Conservation (phyloP, 2,888 invertebrate genomes). For the Metellina segmentata region DNA sequence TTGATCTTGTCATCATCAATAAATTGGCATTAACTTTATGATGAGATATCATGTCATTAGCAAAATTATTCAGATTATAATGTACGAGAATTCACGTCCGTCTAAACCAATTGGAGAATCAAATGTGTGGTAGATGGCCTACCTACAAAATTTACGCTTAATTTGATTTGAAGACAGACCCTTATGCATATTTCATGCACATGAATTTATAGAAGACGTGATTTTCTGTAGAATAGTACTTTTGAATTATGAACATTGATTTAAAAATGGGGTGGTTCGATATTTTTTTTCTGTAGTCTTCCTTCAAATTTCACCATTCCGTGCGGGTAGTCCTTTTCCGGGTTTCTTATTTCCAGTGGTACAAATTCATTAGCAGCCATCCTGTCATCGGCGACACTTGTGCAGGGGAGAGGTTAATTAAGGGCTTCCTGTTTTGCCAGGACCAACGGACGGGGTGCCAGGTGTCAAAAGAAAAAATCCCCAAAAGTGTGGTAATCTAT, state of each 20-base stretch:
- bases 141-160: too few relatives aligned
- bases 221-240: too few relatives aligned
- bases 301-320: not conserved
- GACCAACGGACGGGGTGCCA: conserved; percentile 44
- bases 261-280: not conserved
- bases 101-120: too few relatives aligned
- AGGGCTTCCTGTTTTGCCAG: conserved; percentile 64
- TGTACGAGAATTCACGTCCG: too few relatives aligned
- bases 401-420: conserved; percentile 53
- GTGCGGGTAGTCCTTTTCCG: not conserved
- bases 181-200: too few relatives aligned
- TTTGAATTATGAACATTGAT: not conserved
- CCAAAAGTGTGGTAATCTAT: conserved; percentile 58
- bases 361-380: conserved; percentile 66
- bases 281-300: not conserved
- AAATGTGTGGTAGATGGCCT: too few relatives aligned
- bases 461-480: conserved; percentile 55
- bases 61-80: too few relatives aligned
- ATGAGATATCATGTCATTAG: too few relatives aligned
- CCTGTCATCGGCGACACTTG: conserved; percentile 44
- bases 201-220: too few relatives aligned
- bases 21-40: too few relatives aligned
- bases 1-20: too few relatives aligned
- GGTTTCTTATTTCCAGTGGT: conserved; percentile 41
- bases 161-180: too few relatives aligned